phyloP scores from a whole-genome alignment of 1,140 invertebrate species.

The Monochamus saltuarius region DNA sequence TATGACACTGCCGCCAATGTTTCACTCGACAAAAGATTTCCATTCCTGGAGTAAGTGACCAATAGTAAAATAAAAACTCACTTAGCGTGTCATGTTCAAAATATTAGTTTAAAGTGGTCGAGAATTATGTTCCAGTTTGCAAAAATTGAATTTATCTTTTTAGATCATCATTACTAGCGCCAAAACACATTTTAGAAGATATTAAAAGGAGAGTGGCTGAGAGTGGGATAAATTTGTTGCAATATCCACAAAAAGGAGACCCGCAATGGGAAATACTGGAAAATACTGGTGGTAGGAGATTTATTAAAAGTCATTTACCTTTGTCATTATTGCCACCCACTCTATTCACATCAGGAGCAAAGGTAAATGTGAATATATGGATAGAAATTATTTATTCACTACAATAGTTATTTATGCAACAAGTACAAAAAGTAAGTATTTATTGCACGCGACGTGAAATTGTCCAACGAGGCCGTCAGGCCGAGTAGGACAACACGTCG shows the following conservation, averaged over 20 bases:
- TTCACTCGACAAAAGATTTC: constrained; percentile 64
- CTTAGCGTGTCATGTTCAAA: too few relatives aligned
- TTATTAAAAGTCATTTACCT: constrained; percentile 74
- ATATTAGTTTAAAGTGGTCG: too few relatives aligned
- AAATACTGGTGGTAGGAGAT: constrained; percentile 56
- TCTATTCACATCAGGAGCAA: constrained; percentile 62
- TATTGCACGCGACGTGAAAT: too few relatives aligned
- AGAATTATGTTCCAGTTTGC: too few relatives aligned
- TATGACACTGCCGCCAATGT: constrained; percentile 61
- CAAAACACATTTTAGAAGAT: constrained; percentile 59
- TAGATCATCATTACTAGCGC: constrained; percentile 63
- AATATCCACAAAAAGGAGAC: constrained; percentile 54
- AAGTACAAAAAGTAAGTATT: too few relatives aligned
- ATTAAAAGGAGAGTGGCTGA: constrained; percentile 57
- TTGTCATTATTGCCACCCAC: constrained; percentile 68
- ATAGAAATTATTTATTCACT: too few relatives aligned
- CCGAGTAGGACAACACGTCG: not conserved
- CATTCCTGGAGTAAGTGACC: constrained; percentile 70
- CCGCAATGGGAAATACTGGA: constrained; percentile 56
- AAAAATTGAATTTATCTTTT: not conserved
- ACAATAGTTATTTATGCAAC: too few relatives aligned
- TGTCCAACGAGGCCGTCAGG: not conserved
- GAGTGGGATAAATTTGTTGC: constrained; percentile 50
- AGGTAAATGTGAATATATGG: too few relatives aligned
- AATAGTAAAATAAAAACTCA: too few relatives aligned